Base-by-base conservation (phyloP, 2,797 vertebrate species). In the Fistularia commersonii region DNA sequence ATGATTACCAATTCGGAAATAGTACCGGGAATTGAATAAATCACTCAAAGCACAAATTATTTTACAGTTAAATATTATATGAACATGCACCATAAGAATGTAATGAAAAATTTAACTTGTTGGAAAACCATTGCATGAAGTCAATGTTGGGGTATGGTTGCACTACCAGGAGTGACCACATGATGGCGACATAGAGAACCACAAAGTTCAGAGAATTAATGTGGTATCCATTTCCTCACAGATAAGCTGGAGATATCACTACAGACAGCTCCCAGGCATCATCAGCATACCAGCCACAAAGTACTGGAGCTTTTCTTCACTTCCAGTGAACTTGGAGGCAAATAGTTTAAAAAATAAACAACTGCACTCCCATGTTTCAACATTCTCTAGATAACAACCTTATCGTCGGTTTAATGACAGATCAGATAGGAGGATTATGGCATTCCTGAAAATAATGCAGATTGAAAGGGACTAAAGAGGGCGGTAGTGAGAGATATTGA, bases 271-370 rank as follows among this genome's bases (percentile, higher is more conserved):
- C 59, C 74, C 77, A 84, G 81, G 82, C 80, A 79, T 82, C 79
- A 82, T 80, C 75, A 64, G 65, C 82, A 87, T 82, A 83, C 86
- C 80, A 79, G 68, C 74, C 66, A 71, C 77, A 82, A 84, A 82
- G 58, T 72, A 72, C 69, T 52, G 48, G 47, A 74, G 80, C 71
- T 64, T 80, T 85, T 83, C 75, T 82, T 77, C 73, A 77, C 66
- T 66, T 73, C 68, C 68, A 77, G 64, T 75, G 71, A 79, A 67
- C 74, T 67, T 76, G 53, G 51, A 83, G 77, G 76, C 86, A 85
- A 90, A 88, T 84, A 72, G 68, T 69, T 83, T 68, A 38, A 66
- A 75, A 80, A 82, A 86, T 82, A 76, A 80, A 86, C 73, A 87
- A 64, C 48, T 51, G 64, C 67, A 77, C 84, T 85, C 81, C 85